Percentiles rank a stretch among this genome's conserved stretches.
These are phyloP conservation scores for Arctopsyche grandis DNA, from an alignment of 1,140 invertebrate genomes.

Conservation along the genomic window DNA sequence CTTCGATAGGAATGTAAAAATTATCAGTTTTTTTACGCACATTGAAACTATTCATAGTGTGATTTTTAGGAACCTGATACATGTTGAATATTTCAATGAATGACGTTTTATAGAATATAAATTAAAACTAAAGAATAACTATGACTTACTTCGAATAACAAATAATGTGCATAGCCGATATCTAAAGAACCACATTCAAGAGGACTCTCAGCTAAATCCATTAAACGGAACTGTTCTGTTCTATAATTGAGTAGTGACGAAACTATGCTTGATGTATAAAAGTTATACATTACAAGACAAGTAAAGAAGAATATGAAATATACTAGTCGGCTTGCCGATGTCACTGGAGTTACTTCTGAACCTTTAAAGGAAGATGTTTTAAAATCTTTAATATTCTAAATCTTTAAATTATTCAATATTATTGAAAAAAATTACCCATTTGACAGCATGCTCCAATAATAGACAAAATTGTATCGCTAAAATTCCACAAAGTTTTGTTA, in stretches of 20 bases:
- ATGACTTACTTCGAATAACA: conserved; percentile 49
- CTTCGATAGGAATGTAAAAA: conserved; percentile 42
- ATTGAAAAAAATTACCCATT: conserved; percentile 43
- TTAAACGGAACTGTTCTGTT: conserved; percentile 45
- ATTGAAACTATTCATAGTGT: conserved; percentile 49
- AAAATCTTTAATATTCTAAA: not conserved
- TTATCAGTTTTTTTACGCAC: conserved; percentile 44
- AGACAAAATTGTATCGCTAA: conserved; percentile 51
- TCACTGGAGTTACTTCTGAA: conserved; percentile 51
- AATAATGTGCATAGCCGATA: conserved; percentile 51
- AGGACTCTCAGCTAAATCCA: conserved; percentile 49
- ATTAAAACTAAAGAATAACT: not conserved
- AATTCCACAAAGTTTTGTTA: conserved; percentile 38
- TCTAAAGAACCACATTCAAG: conserved; percentile 49
- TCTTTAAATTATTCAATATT: not conserved
- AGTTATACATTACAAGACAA: conserved; percentile 59
- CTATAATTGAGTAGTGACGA: conserved; percentile 57
- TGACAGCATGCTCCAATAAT: conserved; percentile 52
- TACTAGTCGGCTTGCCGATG: conserved; percentile 55
- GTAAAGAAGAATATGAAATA: conserved; percentile 56
- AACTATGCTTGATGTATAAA: conserved; percentile 60
- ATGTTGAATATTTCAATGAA: conserved; percentile 1
- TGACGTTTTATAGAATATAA: not conserved
- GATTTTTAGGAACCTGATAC: conserved; percentile 42
- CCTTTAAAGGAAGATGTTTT: conserved; percentile 47